Evolutionary conservation across 2,113 vertebrate species (phyloP), one percentile per base, ranked within the genome.

Genomic region (Gallinago jamesoni): DNA sequence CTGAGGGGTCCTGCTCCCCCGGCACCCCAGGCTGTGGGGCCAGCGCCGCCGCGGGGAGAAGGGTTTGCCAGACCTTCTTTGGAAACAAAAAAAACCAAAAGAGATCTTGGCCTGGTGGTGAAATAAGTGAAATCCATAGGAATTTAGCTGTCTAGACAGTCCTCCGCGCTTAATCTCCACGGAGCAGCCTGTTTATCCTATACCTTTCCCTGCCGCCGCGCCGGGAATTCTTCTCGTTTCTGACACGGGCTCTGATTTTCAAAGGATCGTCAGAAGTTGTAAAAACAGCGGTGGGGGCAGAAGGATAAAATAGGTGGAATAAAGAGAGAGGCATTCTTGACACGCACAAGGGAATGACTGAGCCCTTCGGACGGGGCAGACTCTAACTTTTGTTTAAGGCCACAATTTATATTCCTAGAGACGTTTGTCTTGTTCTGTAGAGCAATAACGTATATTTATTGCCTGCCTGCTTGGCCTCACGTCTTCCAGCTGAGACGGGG

Each of bases 331-430:
- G 41, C 87, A 64, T 95, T 63, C 84, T 30, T 86, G 39, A 35
- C 84, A 0, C 13, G 67, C 86, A n/a, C 62, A 5, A 7, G 5
- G 52, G 43, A 23, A 72, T 55, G 31, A 14, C 79, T 0, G 4
- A 0, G 2, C 3, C 3, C 27, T 66, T 77, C 64, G 8, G 35
- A 2, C 0, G 5, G 56, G 17, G 10, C 1, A n/a, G 50, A 6
- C 30, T n/a, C 66, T 74, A 14, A 7, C 80, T 69, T 25, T 39
- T 79, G 62, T 37, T 19, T 4, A 4, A 9, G 81, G 64, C 57
- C 45, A 7, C 0, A 1, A 1, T 30, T 19, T 22, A 0, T 30
- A 5, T n/a, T 52, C 63, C 89, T 57, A 21, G 57, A 21, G 75
- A 6, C 7, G 4, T 64, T n/a, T 5, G 8, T 48, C 80, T 9